These are phyloP conservation scores for Aramus guarauna DNA, from an alignment of 2,113 vertebrate genomes.

Conservation along the genomic window DNA sequence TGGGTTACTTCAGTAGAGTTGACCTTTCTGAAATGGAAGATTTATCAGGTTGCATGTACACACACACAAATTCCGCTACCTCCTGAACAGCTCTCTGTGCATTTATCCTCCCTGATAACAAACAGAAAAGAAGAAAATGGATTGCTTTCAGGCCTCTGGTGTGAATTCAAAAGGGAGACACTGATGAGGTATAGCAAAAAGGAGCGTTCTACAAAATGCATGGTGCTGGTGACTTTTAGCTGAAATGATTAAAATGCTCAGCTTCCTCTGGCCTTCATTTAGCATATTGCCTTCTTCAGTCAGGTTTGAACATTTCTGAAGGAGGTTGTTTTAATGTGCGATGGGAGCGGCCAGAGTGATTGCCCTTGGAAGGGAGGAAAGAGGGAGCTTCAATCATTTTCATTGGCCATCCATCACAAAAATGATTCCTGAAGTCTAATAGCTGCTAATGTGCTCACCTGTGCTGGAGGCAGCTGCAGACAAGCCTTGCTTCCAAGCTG, in stretches of 20 bases:
- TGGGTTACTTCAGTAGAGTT: not conserved
- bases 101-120: not conserved
- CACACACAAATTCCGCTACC: not conserved
- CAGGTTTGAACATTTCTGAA: not conserved
- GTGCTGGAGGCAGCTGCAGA: not conserved
- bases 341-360: not conserved
- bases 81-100: not conserved
- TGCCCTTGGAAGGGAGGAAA: not conserved
- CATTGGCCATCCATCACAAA: not conserved
- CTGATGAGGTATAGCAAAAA: not conserved
- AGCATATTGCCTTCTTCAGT: not conserved
- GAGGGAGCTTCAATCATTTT: not conserved
- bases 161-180: not conserved
- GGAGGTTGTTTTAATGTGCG: not conserved
- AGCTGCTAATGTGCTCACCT: not conserved
- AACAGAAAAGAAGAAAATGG: constrained; percentile 1
- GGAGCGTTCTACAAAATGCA: not conserved
- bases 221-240: not conserved
- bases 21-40: not conserved
- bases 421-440: not conserved
- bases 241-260: not conserved
- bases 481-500: not conserved
- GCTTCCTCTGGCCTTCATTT: not conserved
- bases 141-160: not conserved
- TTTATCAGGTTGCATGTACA: not conserved